Base-by-base conservation (phyloP, 1,140 invertebrate genomes). In the Lutraria rhynchaena region DNA sequence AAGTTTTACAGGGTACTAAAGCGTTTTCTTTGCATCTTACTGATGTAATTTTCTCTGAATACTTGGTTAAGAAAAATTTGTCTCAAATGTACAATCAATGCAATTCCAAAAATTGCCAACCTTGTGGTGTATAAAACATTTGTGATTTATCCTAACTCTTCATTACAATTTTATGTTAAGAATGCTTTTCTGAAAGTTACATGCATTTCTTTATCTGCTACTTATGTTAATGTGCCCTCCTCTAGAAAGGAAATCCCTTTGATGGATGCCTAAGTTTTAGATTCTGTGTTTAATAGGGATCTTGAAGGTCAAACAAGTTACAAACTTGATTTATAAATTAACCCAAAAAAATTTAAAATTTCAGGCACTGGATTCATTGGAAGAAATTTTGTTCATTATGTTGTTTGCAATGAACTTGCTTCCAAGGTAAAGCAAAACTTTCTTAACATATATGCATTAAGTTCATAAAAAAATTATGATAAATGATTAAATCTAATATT, bases 311-410 rank as follows among this genome's bases (percentile, higher is more conserved):
- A 22, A n/a, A n/a, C 11, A 35, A 15, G 29, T 29, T 13, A 51
- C 22, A 15, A 33, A 19, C 17, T 63, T 46, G 31, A 29, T 37
- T 11, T 19, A 57, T 37, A 37, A 5, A 53, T 11, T 61, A 15
- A 29, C n/a, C 19, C 15, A 22, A 15, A 35, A 29, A 44, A n/a
- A 83, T n/a, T 70, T 65, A 9, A 85, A 57, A 46, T 92, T 93
- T 87, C 92, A 97, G 97, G 97, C 91, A 97, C 96, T 93, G 97
- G 97, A 85, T 98, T 98, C 92, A 96, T 98, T 90, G 97, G 97
- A 75, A 95, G 97, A 87, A 96, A 98, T 93, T 93, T 98, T 82
- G 95, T 97, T 67, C 94, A 95, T 76, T 96, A 96, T 92, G 93
- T 98, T 86, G 92, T 98, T 84, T 93, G 94, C 63, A 96, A 97